Evolutionary conservation across 2,888 invertebrate species (phyloP).

Genomic region (Ceriagrion tenellum): DNA sequence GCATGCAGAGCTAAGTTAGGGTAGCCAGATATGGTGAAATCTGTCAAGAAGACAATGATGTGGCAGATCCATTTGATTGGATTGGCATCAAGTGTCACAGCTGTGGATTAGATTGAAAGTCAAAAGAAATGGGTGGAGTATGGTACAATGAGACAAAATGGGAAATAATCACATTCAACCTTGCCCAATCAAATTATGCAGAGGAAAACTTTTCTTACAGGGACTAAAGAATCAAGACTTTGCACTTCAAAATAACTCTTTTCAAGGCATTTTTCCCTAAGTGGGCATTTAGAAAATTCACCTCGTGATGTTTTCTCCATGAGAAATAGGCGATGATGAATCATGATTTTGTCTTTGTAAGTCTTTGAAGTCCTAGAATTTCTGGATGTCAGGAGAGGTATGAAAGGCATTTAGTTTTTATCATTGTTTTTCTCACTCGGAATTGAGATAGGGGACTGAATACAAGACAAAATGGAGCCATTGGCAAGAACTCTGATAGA

Average conservation of each 20-base stretch:
- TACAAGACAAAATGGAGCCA: no score
- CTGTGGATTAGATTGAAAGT: not conserved
- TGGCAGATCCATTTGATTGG: not conserved
- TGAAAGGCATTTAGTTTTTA: no score
- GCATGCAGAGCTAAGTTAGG: not conserved
- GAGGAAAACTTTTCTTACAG: not conserved
- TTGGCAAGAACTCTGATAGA: no score
- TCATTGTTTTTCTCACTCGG: no score
- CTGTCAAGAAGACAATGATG: not conserved
- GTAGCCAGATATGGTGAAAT: conserved; percentile 3
- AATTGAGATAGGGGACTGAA: no score
- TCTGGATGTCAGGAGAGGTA: no score
- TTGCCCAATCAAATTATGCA: not conserved
- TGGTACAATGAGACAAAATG: not conserved
- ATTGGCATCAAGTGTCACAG: not conserved
- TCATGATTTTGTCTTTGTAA: no score
- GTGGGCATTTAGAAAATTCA: no score
- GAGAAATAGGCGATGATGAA: no score
- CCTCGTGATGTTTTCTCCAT: no score
- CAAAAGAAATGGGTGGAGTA: not conserved
- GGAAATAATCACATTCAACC: not conserved
- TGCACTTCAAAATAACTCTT: not conserved
- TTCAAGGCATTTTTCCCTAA: not conserved
- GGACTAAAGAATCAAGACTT: not conserved
- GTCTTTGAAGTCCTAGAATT: no score